Conservation (phyloP, 2,888 invertebrate genomes). For the Epirrhoe alternata region DNA sequence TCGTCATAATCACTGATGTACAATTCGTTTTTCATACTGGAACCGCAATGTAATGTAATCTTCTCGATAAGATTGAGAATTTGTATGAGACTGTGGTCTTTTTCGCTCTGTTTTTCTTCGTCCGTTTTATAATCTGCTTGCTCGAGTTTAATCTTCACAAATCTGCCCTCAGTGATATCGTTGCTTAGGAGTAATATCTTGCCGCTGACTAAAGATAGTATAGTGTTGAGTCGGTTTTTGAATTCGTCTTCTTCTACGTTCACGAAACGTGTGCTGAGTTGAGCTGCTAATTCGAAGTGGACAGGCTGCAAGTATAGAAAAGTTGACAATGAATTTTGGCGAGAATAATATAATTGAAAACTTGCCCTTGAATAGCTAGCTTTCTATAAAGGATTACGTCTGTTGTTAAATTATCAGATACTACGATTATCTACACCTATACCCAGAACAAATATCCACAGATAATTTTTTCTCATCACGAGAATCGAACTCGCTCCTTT, state of each 20-base stretch:
- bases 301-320: conserved; percentile 82
- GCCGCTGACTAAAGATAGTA: conserved; percentile 86
- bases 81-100: conserved; percentile 91
- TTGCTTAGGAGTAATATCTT: conserved; percentile 80
- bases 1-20: conserved; percentile 81
- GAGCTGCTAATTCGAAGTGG: conserved; percentile 91
- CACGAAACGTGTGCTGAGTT: conserved; percentile 92
- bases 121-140: conserved; percentile 73
- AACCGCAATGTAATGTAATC: conserved; percentile 87
- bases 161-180: conserved; percentile 84
- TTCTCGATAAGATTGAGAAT: conserved; percentile 89
- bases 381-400: no score
- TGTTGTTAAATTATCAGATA: no score
- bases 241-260: conserved; percentile 90
- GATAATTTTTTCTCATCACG: no score
- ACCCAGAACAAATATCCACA: no score
- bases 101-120: conserved; percentile 86
- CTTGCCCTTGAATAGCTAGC: no score
- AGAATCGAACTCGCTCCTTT: no score
- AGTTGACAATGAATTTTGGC: no score
- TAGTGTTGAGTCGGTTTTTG: conserved; percentile 84
- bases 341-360: no score
- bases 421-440: no score
- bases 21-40: conserved; percentile 82
- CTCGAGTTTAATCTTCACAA: conserved; percentile 82